Evolutionary conservation across 1,140 invertebrate species (phyloP).

Genomic region (Aphelenchoides besseyi): DNA sequence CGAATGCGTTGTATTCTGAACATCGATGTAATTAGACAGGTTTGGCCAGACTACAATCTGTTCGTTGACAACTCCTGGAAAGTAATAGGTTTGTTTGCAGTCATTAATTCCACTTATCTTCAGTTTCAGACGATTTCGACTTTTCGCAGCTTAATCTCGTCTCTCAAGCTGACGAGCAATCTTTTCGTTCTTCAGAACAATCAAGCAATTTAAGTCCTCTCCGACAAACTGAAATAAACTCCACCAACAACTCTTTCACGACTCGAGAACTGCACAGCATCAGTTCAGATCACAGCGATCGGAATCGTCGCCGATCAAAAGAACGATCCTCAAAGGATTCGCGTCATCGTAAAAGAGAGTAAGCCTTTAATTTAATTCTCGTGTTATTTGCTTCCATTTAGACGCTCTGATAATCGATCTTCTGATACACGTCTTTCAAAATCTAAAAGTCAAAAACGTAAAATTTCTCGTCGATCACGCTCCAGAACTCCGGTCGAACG

Average conservation of each 20-base stretch:
- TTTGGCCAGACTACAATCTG: slow-evolving; percentile 28
- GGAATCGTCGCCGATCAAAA: background rate
- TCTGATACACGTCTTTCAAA: background rate
- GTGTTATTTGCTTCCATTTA: background rate
- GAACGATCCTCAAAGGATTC: background rate
- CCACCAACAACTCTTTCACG: background rate
- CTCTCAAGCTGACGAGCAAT: background rate
- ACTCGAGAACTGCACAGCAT: background rate
- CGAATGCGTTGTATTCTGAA: slow-evolving; percentile 36
- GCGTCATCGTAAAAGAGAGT: background rate
- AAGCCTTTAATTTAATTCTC: background rate
- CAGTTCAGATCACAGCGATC: background rate
- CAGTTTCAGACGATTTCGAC: slow-evolving; percentile 6
- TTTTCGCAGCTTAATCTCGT: background rate
- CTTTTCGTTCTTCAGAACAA: too few relatives aligned
- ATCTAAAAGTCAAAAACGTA: background rate
- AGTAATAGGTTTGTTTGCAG: slow-evolving; percentile 16
- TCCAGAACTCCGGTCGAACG: background rate
- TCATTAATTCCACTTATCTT: background rate
- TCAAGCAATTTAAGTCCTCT: too few relatives aligned
- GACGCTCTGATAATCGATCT: background rate
- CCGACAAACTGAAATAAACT: too few relatives aligned
- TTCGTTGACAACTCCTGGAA: slow-evolving; percentile 36
- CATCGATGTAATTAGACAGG: slow-evolving; percentile 7
- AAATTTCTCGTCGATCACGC: background rate